phyloP scores from a whole-genome alignment of 1,140 invertebrate species.

The Archivesica marissinica region DNA sequence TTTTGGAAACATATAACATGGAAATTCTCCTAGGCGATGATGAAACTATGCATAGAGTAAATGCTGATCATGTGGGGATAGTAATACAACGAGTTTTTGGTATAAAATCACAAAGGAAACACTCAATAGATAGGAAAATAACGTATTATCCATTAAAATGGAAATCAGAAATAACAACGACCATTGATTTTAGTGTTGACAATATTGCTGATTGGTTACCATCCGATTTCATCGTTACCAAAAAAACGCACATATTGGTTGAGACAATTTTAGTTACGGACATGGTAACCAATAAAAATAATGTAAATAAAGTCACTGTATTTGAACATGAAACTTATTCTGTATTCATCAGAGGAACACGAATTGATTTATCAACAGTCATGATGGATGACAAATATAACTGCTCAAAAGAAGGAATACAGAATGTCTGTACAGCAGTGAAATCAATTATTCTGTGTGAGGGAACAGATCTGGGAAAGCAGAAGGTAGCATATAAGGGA shows the following conservation, averaged over 20 bases:
- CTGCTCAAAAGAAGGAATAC: slow-evolving; percentile 10
- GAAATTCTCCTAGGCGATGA: slow-evolving; percentile 1
- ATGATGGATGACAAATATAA: background rate
- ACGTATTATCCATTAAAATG: slow-evolving; percentile 27
- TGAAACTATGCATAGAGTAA: background rate
- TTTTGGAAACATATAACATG: slow-evolving; percentile 35
- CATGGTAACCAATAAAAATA: slow-evolving; percentile 23
- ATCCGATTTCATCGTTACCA: slow-evolving; percentile 11
- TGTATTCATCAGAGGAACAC: slow-evolving; percentile 6
- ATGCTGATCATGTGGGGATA: background rate
- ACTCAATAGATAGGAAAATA: slow-evolving; percentile 19
- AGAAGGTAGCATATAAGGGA: background rate
- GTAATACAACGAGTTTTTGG: slow-evolving; percentile 14
- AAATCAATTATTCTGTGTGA: slow-evolving; percentile 15
- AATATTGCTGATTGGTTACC: slow-evolving; percentile 20
- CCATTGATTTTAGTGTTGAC: slow-evolving; percentile 7
- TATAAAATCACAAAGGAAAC: slow-evolving; percentile 18
- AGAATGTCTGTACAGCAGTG: slow-evolving; percentile 28
- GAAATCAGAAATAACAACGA: background rate
- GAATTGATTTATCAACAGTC: background rate
- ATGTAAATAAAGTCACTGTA: slow-evolving; percentile 10
- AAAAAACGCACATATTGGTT: background rate
- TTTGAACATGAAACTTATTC: slow-evolving; percentile 37
- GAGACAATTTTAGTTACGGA: background rate
- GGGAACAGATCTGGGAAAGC: slow-evolving; percentile 15